These are phyloP conservation scores for Umimayanthus kanabou DNA, from an alignment of 92 coral and sea anemone species.

Conservation along the genomic window DNA sequence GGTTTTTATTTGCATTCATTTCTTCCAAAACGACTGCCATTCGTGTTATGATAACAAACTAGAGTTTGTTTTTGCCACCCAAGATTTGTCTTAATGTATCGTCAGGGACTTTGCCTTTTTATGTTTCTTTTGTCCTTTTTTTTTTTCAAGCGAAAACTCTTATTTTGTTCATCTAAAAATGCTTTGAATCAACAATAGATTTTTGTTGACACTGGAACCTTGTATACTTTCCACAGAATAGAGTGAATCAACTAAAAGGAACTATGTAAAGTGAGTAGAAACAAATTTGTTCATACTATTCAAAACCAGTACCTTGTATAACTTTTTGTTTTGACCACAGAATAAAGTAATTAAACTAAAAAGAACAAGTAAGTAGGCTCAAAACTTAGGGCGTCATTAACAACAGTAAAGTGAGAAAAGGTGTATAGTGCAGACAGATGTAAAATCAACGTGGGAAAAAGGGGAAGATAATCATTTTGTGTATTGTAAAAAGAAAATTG, in stretches of 20 bases:
- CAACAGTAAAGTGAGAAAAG: background rate
- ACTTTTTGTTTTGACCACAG: background rate
- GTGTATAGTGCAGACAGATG: background rate
- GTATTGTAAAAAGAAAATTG: slow-evolving; percentile 3
- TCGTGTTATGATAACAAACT: background rate
- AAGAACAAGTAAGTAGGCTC: background rate
- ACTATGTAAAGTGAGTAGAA: background rate
- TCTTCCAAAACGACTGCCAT: background rate
- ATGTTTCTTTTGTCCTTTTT: background rate
- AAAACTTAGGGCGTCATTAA: background rate
- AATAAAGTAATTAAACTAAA: background rate
- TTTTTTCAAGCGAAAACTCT: background rate
- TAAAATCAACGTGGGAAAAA: background rate
- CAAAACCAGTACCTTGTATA: background rate
- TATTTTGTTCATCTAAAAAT: background rate
- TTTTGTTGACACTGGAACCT: background rate
- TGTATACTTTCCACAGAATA: background rate
- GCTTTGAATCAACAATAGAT: background rate
- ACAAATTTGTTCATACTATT: background rate
- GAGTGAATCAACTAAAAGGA: background rate
- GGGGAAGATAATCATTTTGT: background rate
- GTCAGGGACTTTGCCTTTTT: background rate
- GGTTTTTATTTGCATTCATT: background rate
- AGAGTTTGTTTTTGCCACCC: background rate
- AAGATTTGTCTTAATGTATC: background rate